Base-by-base conservation (phyloP, 2,888 invertebrate species). In the Boloria euphrosyne region DNA sequence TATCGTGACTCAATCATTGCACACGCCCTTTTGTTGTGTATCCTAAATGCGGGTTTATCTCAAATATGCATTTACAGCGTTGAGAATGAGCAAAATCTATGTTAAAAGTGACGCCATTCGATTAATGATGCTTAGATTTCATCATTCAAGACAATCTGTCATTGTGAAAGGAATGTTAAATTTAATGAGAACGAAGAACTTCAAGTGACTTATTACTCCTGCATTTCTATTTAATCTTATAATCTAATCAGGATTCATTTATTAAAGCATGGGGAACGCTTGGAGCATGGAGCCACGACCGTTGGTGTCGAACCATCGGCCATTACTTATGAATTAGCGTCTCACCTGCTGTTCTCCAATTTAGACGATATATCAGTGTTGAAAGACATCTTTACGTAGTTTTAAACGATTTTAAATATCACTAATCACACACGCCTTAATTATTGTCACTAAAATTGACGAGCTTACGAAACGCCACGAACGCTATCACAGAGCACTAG, bases 291-390 rank as follows among this genome's bases (percentile, higher is more conserved):
- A 43, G 51, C 17, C 27, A 49, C 31, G 51, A 57, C 55, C 16
- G 53, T 53, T 46, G 47, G 52, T 59, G 52, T 65, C 53, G 60
- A 59, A 38, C 60, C 61, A 63, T 62, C 62, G 62, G 68, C 68
- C 70, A 70, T 68, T 66, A 59, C 61, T 14, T n/a, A 61, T 53
- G 49, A 57, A 58, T 64, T 63, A 44, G 73, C 72, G 80, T 73
- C 85, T 76, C 90, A 93, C 93, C 93, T 93, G 93, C 93, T 93
- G 79, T 87, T 93, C 81, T 93, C 93, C 90, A 93, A 83, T 79
- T 87, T 92, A 60, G 85, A 84, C 62, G 92, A 91, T 76, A 92
- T 86, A 72, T 92, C 91, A 71, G 89, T 90, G 83, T 91, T 90
- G 87, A 90, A 91, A 86, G 91, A 85, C 91, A 91, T 91, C 81